Conservation (phyloP, 2,797 vertebrate genomes). For the Epinephelus coioides region DNA sequence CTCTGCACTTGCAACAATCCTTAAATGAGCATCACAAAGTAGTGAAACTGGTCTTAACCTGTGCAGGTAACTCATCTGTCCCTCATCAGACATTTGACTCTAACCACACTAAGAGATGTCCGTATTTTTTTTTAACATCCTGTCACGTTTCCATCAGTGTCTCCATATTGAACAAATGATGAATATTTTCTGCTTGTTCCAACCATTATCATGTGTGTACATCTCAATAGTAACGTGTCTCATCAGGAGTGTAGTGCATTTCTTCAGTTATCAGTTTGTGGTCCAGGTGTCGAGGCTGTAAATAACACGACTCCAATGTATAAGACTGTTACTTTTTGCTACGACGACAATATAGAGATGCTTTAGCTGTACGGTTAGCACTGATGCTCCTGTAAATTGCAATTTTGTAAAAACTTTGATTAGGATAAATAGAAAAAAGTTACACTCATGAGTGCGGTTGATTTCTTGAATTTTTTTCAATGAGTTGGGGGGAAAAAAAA, state of each 20-base stretch:
- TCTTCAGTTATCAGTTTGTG: slow-evolving; percentile 10
- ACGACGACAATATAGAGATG: slow-evolving; percentile 9
- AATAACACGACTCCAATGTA: slow-evolving; percentile 69
- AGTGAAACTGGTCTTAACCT: slow-evolving; percentile 22
- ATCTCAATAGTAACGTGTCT: slow-evolving; percentile 7
- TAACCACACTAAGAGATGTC: background rate
- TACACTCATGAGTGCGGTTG: slow-evolving; percentile 10
- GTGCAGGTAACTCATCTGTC: slow-evolving; percentile 39
- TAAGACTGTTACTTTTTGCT: slow-evolving; percentile 56
- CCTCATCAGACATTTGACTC: slow-evolving; percentile 1
- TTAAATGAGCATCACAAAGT: slow-evolving; percentile 13
- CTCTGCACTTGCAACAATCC: slow-evolving; percentile 43
- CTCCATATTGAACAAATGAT: slow-evolving; percentile 23
- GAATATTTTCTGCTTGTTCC: background rate
- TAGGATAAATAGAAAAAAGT: slow-evolving; percentile 62
- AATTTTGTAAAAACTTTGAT: slow-evolving; percentile 70
- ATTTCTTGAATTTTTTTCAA: background rate
- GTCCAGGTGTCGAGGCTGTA: slow-evolving; percentile 58
- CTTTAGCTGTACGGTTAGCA: slow-evolving; percentile 25
- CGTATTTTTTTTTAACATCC: slow-evolving; percentile 24
- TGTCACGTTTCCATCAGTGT: slow-evolving; percentile 9
- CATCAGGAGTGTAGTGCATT: slow-evolving; percentile 6
- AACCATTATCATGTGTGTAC: slow-evolving; percentile 63
- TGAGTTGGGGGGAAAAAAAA: too few species aligned
- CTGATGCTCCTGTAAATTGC: slow-evolving; percentile 64